Base-by-base conservation (phyloP, 2,113 vertebrate genomes). In the Neogale vison region DNA sequence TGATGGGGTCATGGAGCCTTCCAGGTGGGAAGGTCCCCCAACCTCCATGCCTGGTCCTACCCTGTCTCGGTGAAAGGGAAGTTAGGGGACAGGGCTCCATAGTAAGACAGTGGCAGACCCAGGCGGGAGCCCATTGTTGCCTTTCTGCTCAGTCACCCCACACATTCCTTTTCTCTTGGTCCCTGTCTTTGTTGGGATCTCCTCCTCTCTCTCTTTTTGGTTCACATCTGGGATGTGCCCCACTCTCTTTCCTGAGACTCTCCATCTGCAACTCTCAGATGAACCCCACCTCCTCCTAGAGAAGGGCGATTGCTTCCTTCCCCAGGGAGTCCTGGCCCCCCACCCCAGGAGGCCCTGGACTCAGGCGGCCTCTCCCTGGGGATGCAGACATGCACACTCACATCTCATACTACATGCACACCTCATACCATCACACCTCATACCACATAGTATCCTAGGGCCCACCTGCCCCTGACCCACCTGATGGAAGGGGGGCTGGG, bases 401-500 rank as follows among this genome's bases (percentile, higher is more conserved):
- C 2, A 55, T 26, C 9, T 42, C 42, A 42, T 42, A 42, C 42
- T 5, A 42, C 42, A 42, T 42, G 42, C 61, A 77, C 3, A 18
- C 57, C 8, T 23, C 55, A 57, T 21, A 59, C 45, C 42, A 55
- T 34, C 36, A 29, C 61, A 57, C 31, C 24, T 52, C 34, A 55
- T n/a, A 36, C 45, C 47, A 50, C 52, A 26, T 2, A 39, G 10
- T 14, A 65, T 59, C 80, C 90, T 31, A 79, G 50, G 47, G 61
- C 15, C 72, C 94, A 31, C 55, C 36, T 94, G 88, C 47, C 67
- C 36, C 52, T 69, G 24, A 98, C 98, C 96, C 97, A 99, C 99
- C 99, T 99, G 99, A 4, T 99, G 99, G 96, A 99, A 99, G 90
- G 99, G 98, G 12, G 99, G 98, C 50, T 99, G 99, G 13, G 99